These are phyloP conservation scores for Phthorimaea operculella DNA, from an alignment of 1,140 invertebrate genomes.

Conservation along the genomic window DNA sequence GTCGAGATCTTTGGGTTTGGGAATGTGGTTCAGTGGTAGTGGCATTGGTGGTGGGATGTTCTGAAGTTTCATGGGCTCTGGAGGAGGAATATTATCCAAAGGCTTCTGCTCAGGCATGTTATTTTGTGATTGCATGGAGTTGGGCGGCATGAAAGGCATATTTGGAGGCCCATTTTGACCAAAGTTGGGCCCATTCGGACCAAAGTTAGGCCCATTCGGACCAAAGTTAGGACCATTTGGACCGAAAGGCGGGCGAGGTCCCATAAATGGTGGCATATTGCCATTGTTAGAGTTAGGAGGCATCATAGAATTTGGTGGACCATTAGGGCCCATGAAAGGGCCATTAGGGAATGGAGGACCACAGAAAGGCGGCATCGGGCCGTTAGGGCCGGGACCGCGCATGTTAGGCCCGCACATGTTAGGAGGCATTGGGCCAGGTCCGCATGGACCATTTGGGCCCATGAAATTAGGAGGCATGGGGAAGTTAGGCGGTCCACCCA, in stretches of 20 bases:
- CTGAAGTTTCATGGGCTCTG: constrained; percentile 45
- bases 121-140: constrained; percentile 24
- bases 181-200: constrained; percentile 11
- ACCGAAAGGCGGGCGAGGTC: constrained; percentile 15
- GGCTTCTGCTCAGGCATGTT: constrained; percentile 36
- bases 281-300: constrained; percentile 28
- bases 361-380: constrained; percentile 53
- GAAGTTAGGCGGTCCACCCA: constrained; percentile 46
- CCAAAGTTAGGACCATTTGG: constrained; percentile 17
- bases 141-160: constrained; percentile 37
- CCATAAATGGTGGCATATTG: constrained; percentile 34
- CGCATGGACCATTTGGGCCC: constrained; percentile 38
- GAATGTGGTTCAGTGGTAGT: constrained; percentile 35
- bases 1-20: constrained; percentile 46
- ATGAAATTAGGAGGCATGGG: constrained; percentile 53
- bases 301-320: constrained; percentile 31
- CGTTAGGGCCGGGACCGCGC: constrained; percentile 46
- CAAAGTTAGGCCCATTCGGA: constrained; percentile 9
- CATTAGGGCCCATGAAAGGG: constrained; percentile 47
- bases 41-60: constrained; percentile 47
- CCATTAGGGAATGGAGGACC: constrained; percentile 44
- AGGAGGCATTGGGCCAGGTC: constrained; percentile 37
- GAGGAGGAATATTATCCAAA: constrained; percentile 36
- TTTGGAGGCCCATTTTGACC: constrained; percentile 19
- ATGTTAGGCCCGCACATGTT: constrained; percentile 53